Evolutionary conservation across 2,113 vertebrate species (phyloP), one percentile per base, ranked within the genome.

Genomic region (Nannobrachium achirus): DNA sequence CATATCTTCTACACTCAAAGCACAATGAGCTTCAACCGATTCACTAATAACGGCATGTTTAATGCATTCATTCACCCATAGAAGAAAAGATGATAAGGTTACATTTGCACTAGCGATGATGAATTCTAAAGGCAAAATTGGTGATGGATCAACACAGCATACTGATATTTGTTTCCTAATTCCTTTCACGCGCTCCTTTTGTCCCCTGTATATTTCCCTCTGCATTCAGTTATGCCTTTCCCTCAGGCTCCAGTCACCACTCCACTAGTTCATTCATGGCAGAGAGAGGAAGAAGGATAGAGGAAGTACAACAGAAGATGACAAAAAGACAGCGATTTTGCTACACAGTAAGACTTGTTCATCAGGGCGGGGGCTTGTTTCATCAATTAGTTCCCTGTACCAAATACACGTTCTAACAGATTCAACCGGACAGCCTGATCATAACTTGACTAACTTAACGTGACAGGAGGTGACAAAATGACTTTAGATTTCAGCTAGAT

Each of bases 241-340:
- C 73, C 66, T 25, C 8, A 56, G 73, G 73, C 66, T 50, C 11
- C 53, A 15, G 20, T 56, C 67, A 46, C 40, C 33, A 56, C 50
- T 57, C 57, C 51, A 62, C 50, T 50, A 66, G 57, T 52, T 66
- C 5, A 49, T 44, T 48, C n/a, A 42, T 2, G 1, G 45, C 51
- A 41, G 39, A 66, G 42, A 10, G 49, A 60, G 62, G 44, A 39
- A 45, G 33, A 55, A 16, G 42, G 42, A 45, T 53, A 42, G 15
- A 64, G 19, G 14, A 15, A 60, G 8, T 10, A 25, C 10, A 8
- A 51, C 3, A 6, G 0, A 11, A 20, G 56, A 60, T 1, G 42
- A 52, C 18, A 46, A 44, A 15, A 33, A 18, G 55, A 68, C 13
- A 5, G n/a, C 14, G 56, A 19, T 19, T 8, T 59, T 42, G 10